phyloP scores from a whole-genome alignment of 2,888 invertebrate species.

The Euproctis similis region DNA sequence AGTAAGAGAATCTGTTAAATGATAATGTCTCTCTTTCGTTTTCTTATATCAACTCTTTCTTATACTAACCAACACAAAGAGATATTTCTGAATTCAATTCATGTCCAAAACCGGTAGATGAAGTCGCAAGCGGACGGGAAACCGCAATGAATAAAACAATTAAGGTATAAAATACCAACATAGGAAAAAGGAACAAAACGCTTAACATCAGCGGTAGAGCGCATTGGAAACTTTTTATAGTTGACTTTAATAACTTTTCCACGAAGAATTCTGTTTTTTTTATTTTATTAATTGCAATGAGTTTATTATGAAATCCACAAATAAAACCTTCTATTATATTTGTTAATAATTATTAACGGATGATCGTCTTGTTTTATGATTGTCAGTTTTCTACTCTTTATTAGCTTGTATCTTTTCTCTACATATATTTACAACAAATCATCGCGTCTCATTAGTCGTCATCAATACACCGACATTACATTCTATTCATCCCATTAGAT shows the following conservation, averaged over 20 bases:
- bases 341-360: constrained; percentile 30
- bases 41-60: too few relatives aligned
- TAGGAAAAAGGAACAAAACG: constrained; percentile 33
- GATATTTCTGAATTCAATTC: constrained; percentile 30
- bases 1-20: constrained; percentile 5
- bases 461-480: constrained; percentile 60
- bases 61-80: too few relatives aligned
- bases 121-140: constrained; percentile 34
- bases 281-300: constrained; percentile 49
- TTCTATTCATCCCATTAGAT: constrained; percentile 61
- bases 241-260: constrained; percentile 49
- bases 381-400: constrained; percentile 27
- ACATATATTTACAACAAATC: constrained; percentile 29
- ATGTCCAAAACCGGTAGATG: constrained; percentile 25
- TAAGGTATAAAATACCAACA: constrained; percentile 45
- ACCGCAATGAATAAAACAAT: constrained; percentile 53
- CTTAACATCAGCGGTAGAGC: constrained; percentile 38
- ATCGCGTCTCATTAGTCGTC: constrained; percentile 55
- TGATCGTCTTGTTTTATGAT: constrained; percentile 35
- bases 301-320: constrained; percentile 42
- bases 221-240: constrained; percentile 58
- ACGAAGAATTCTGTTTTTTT: constrained; percentile 56
- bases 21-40: constrained; percentile 22
- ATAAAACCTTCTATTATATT: constrained; percentile 36
- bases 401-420: constrained; percentile 13